Conservation (phyloP, 2,797 vertebrate genomes). For the Sebastes glaucus region DNA sequence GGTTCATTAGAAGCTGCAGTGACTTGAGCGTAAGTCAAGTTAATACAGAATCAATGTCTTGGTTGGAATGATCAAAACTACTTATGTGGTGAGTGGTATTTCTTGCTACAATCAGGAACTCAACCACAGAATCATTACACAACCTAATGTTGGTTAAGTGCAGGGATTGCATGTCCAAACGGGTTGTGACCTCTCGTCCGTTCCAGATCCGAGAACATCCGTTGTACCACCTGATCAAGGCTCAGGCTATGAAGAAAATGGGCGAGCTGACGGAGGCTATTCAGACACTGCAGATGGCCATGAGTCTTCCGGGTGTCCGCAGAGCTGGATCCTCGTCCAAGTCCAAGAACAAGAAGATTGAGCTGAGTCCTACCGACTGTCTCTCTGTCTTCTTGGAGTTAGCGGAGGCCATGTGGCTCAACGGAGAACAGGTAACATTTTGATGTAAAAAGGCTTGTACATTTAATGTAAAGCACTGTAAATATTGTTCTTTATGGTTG, state of each 20-base stretch:
- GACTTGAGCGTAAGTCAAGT: not conserved
- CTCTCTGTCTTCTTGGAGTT: conserved; percentile 94
- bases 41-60: not conserved
- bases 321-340: conserved; percentile 82
- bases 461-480: not conserved
- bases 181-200: not conserved
- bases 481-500: not conserved
- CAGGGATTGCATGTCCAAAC: not conserved
- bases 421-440: conserved; percentile 89
- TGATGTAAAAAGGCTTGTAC: not conserved
- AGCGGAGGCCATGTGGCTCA: conserved; percentile 91
- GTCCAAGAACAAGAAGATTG: conserved; percentile 83
- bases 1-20: not conserved
- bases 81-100: not conserved
- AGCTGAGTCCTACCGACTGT: conserved; percentile 87
- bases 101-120: not conserved
- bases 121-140: not conserved
- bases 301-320: conserved; percentile 91
- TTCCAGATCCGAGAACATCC: conserved; percentile 92
- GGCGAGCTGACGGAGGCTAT: conserved; percentile 92
- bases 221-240: conserved; percentile 95
- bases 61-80: not conserved
- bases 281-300: conserved; percentile 94
- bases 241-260: conserved; percentile 91
- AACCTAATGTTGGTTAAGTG: not conserved